These are phyloP conservation scores for Pyrochroa serraticornis DNA, from an alignment of 2,888 invertebrate genomes.

Conservation along the genomic window DNA sequence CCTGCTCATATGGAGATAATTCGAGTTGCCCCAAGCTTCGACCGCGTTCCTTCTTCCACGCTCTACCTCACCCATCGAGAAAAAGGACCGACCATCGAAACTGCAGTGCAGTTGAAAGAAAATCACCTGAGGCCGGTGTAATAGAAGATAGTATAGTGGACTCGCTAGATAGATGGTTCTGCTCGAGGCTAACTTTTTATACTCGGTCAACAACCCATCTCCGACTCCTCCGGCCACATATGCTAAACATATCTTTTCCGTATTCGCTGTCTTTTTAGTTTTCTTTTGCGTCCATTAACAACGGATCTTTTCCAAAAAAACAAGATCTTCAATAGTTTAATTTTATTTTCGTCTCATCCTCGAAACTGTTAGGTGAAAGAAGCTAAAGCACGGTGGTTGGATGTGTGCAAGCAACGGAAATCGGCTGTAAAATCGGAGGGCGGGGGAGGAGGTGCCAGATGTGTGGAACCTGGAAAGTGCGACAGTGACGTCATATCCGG, in stretches of 20 bases:
- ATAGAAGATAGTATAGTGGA: slow-evolving; percentile 39
- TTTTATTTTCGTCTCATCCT: neutral
- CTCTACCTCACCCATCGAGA: neutral
- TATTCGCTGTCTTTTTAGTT: slow-evolving; percentile 33
- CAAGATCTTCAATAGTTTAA: neutral
- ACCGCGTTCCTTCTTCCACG: neutral
- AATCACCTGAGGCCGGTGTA: slow-evolving; percentile 31
- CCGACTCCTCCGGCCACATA: slow-evolving; percentile 34
- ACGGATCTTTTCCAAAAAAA: neutral
- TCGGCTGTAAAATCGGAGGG: slow-evolving; percentile 30
- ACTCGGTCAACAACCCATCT: slow-evolving; percentile 41
- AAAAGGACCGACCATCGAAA: neutral
- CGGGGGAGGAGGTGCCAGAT: slow-evolving; percentile 31
- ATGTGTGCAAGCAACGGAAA: slow-evolving; percentile 32
- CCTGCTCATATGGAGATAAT: slow-evolving; percentile 19
- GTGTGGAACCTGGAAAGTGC: slow-evolving; percentile 41
- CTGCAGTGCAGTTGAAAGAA: slow-evolving; percentile 3
- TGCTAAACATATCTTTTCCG: slow-evolving; percentile 41
- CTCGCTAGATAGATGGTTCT: slow-evolving; percentile 38
- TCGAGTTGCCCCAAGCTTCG: neutral
- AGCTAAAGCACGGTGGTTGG: slow-evolving; percentile 1
- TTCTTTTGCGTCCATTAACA: slow-evolving; percentile 5
- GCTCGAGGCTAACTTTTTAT: slow-evolving; percentile 40
- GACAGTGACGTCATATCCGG: slow-evolving; percentile 45
- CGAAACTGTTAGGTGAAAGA: neutral